Base-by-base conservation (phyloP, 1,140 invertebrate species). In the Lucilia sericata region DNA sequence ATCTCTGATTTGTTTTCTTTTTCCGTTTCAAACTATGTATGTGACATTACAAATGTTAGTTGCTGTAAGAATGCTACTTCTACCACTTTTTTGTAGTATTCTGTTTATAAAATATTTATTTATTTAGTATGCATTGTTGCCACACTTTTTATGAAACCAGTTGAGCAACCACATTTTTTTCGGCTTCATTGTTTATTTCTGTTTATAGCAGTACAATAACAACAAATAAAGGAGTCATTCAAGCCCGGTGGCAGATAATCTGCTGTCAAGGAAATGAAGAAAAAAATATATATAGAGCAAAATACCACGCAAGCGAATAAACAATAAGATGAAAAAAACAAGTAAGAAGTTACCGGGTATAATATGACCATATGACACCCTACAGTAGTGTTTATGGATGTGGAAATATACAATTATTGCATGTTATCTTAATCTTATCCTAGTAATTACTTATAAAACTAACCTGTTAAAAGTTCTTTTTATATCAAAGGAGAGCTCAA, bases 231-330 rank as follows among this genome's bases (percentile, higher is more conserved):
- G 19, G 19, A 70, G 65, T 21, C 65, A 80, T 80, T 80, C 76
- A 80, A 49, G 36, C 76, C 76, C 76, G 76, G 76, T 80, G 76
- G 76, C 76, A 80, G 76, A 80, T 80, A 49, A 80, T 80, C 76
- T 80, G 25, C 76, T 51, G 76, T 51, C 42, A 80, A 80, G 76
- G 76, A 80, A 80, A 80, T 80, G 75, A 47, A 60, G 14, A 60
- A 70, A 70, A 70, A 70, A 70, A 70, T 21, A 70, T 51, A 80
- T 51, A 80, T 80, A 25, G 76, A 80, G 76, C 76, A 80, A 80
- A 80, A 80, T 80, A 51, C 76, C 42, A 80, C 76, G 76, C 76
- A 80, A 80, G 19, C 19, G 2, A 21, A 49, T n/a, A 80, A 51
- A 80, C n/a, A 51, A 4, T 10, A 49, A n/a, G 4, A 78, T 47